Conservation (phyloP, 23 tunicate species). For the Oikopleura albicans region DNA sequence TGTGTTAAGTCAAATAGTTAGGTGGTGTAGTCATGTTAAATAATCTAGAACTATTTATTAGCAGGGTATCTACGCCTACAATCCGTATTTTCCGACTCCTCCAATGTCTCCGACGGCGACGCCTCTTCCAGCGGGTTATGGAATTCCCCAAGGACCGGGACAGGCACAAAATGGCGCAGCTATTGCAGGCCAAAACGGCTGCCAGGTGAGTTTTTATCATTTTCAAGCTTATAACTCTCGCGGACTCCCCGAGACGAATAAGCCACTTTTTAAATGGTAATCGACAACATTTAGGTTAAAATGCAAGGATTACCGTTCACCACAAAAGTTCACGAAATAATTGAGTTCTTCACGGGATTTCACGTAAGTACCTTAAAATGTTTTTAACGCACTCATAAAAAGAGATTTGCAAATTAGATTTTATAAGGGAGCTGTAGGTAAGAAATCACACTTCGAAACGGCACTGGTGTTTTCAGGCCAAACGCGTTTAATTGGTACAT, state of each 20-base stretch:
- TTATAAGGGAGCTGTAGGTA: no score
- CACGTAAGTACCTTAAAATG: background rate
- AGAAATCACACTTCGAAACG: no score
- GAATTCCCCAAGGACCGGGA: background rate
- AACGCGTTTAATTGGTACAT: no score
- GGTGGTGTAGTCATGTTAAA: no score
- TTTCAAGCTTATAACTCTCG: no score
- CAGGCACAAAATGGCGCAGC: background rate
- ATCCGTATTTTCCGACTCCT: background rate
- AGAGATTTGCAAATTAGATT: no score
- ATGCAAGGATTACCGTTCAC: constrained; percentile 7
- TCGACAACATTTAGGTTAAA: background rate
- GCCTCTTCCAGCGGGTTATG: background rate
- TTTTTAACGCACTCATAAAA: no score
- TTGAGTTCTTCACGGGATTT: background rate
- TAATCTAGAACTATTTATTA: no score
- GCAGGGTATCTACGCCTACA: background rate
- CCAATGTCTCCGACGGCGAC: constrained; percentile 6
- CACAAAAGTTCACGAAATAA: background rate
- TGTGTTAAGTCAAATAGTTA: no score
- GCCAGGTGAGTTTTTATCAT: constrained; percentile 1
- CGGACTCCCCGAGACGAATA: no score
- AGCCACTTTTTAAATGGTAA: no score
- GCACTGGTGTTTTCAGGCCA: no score
- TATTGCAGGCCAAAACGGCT: background rate